Evolutionary conservation across 2,113 vertebrate genomes (phyloP).

Genomic region (Riparia riparia): DNA sequence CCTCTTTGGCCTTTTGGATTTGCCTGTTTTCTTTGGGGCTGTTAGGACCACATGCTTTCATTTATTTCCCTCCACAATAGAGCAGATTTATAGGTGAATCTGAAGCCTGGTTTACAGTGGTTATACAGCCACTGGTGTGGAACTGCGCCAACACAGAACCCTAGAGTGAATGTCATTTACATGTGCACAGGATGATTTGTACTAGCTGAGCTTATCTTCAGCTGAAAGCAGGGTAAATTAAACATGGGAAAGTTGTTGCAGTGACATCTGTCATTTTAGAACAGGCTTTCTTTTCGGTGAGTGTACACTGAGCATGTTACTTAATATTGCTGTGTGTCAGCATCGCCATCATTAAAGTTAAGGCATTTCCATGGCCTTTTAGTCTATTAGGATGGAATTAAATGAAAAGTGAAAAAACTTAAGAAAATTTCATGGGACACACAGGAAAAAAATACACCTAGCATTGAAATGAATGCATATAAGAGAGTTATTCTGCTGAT

Average conservation of each 20-base stretch:
- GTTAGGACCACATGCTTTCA: conserved; percentile 29
- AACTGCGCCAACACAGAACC: not conserved
- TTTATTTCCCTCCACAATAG: conserved; percentile 21
- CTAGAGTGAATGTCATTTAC: not conserved
- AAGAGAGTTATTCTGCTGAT: not conserved
- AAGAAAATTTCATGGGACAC: not conserved
- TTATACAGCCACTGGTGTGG: not conserved
- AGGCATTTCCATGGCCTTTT: not conserved
- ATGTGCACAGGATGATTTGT: not conserved
- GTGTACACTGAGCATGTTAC: not conserved
- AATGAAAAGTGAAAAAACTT: not conserved
- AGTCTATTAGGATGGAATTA: not conserved
- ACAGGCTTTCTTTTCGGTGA: not conserved
- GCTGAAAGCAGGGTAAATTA: not conserved
- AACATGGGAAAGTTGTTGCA: not conserved
- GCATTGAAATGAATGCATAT: not conserved
- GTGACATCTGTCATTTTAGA: not conserved
- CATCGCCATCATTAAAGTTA: not conserved
- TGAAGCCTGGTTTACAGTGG: not conserved
- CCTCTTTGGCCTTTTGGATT: conserved; percentile 33
- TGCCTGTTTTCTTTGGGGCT: conserved; percentile 20
- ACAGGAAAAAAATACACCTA: not conserved
- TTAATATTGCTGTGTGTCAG: not conserved
- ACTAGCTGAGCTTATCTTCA: not conserved
- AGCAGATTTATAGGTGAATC: not conserved